Evolutionary conservation across 2,888 invertebrate species (phyloP).

Genomic region (Osedax fenrisi): DNA sequence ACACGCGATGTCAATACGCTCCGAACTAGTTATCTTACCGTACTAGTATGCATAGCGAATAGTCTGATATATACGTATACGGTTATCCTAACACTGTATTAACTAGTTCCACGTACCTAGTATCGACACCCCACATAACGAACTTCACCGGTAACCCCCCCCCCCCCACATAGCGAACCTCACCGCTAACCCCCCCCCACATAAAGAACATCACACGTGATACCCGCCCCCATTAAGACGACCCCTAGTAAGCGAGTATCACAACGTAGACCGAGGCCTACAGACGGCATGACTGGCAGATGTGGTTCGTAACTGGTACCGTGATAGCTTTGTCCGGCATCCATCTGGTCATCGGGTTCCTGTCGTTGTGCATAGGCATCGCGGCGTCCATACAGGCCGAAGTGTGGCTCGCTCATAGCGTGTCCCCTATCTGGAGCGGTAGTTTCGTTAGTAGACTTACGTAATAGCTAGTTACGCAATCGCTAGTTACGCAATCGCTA

Average conservation of each 20-base stretch:
- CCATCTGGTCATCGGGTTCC: constrained; percentile 45
- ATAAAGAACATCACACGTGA: too few relatives aligned
- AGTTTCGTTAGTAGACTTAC: constrained; percentile 48
- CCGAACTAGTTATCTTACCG: too few relatives aligned
- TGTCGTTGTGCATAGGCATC: constrained; percentile 47
- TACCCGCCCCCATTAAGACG: too few relatives aligned
- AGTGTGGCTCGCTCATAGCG: constrained; percentile 50
- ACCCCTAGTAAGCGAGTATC: too few relatives aligned
- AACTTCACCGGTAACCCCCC: not conserved
- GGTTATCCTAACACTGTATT: too few relatives aligned
- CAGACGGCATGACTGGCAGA: not conserved
- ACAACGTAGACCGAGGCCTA: not conserved
- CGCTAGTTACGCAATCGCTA: too few relatives aligned
- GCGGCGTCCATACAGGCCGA: constrained; percentile 47
- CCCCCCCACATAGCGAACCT: not conserved
- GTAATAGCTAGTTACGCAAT: too few relatives aligned
- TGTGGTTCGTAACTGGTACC: constrained; percentile 42
- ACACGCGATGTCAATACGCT: too few relatives aligned
- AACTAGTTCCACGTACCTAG: too few relatives aligned
- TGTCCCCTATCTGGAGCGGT: constrained; percentile 51
- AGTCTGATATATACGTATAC: too few relatives aligned
- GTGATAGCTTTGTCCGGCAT: constrained; percentile 45
- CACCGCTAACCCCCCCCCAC: not conserved
- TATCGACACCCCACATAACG: not conserved
- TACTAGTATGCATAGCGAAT: too few relatives aligned